Percentiles rank a stretch among this genome's conserved stretches.
Conservation (phyloP, 2,888 invertebrate genomes). For the Lottia scabra region DNA sequence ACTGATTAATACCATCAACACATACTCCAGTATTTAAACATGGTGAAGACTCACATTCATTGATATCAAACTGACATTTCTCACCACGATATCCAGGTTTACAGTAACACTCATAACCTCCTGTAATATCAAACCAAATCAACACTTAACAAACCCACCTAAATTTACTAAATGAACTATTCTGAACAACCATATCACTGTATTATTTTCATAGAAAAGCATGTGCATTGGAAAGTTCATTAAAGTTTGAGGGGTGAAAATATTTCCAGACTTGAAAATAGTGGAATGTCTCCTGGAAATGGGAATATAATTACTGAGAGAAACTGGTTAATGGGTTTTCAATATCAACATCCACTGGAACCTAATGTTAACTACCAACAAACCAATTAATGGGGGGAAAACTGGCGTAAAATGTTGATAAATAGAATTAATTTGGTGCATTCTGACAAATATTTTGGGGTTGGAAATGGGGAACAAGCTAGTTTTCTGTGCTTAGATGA, state of each 20-base stretch:
- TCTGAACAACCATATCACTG: neutral
- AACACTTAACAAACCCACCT: neutral
- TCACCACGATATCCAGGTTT: slow-evolving; percentile 50
- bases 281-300: too few relatives aligned
- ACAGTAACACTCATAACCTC: slow-evolving; percentile 74
- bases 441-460: too few relatives aligned
- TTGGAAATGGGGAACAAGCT: too few relatives aligned
- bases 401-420: too few relatives aligned
- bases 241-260: neutral
- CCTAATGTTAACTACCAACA: too few relatives aligned
- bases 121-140: slow-evolving; percentile 29
- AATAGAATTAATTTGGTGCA: too few relatives aligned
- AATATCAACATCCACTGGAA: too few relatives aligned
- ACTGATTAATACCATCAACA: slow-evolving; percentile 71
- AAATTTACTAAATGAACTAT: neutral
- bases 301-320: too few relatives aligned
- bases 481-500: too few relatives aligned
- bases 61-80: slow-evolving; percentile 85
- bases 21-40: slow-evolving; percentile 92
- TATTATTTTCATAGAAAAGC: neutral
- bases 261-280: too few relatives aligned
- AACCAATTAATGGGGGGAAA: too few relatives aligned
- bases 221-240: neutral
- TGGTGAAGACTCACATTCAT: slow-evolving; percentile 92
- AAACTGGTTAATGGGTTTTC: too few relatives aligned